Base-by-base conservation (phyloP, 2,113 vertebrate species). In the Aegotheles bennettii region DNA sequence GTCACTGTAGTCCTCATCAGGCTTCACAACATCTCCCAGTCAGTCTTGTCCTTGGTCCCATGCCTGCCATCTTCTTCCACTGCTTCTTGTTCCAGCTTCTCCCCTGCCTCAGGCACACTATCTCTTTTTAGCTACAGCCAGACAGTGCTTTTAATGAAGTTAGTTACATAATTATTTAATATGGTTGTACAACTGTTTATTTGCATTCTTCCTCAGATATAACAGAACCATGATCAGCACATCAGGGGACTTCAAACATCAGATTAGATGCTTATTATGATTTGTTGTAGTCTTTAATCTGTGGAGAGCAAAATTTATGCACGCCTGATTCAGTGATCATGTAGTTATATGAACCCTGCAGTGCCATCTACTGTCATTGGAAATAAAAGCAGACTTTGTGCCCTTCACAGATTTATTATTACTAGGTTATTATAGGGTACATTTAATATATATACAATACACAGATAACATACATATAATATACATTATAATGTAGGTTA, bases 101-200 rank as follows among this genome's bases (percentile, higher is more conserved):
- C 3, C 29, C 8, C 9, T 48, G 12, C 17, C 33, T 21, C n/a
- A 47, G 36, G 12, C 67, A 28, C 6, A 1, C 5, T 21, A 0
- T 45, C 3, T 53, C 24, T 69, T 50, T 36, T 25, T 64, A 80
- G 20, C 28, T 42, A 33, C 38, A 71, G 40, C 47, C 29, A 56
- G 70, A 50, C 1, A 2, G 23, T 63, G 25, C 33, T 51, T 92
- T 92, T 85, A 76, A 60, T 83, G 16, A 68, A 50, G 24, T 61
- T 84, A 84, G 18, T 43, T 82, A 35, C 35, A 5, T n/a, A 67
- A 74, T 75, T 84, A 38, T 50, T 87, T 78, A 61, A 54, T 70
- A 47, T 18, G 35, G 13, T 71, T 85, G 47, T 50, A 71, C 56
- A 59, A 23, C 28, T 0, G 0, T 45, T 84, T 36, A 42, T 85